Conservation (phyloP, 1,140 invertebrate genomes). For the Drosophila azteca region DNA sequence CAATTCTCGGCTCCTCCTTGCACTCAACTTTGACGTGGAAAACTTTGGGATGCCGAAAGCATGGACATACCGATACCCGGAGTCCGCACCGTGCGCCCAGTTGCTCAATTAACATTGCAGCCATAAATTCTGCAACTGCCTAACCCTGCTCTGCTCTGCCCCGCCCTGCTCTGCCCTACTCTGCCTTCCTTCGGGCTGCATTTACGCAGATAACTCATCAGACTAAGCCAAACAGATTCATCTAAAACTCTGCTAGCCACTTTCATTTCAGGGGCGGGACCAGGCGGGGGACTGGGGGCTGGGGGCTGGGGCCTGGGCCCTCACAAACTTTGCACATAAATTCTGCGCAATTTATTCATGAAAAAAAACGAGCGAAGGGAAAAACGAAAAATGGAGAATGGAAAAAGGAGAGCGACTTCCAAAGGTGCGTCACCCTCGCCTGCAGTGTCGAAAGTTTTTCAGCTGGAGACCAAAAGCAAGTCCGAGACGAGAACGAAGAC, state of each 20-base stretch:
- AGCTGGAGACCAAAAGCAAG: constrained; percentile 14
- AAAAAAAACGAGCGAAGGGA: constrained; percentile 39
- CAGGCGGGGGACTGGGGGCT: too few species aligned
- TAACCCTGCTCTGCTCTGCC: constrained; percentile 18
- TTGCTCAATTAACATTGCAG: constrained; percentile 76
- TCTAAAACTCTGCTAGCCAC: constrained; percentile 80
- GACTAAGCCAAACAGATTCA: constrained; percentile 81
- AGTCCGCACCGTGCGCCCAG: constrained; percentile 25
- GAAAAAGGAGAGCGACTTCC: constrained; percentile 27
- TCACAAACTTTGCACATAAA: constrained; percentile 73
- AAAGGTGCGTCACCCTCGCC: constrained; percentile 61
- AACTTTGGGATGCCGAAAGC: constrained; percentile 32
- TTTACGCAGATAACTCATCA: constrained; percentile 79
- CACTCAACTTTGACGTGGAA: background rate
- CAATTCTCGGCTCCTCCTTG: too few species aligned
- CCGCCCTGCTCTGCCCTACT: background rate
- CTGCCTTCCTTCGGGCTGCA: constrained; percentile 44
- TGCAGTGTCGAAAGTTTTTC: constrained; percentile 45
- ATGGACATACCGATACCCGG: constrained; percentile 10
- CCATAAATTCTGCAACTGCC: constrained; percentile 68
- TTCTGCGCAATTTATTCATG: constrained; percentile 81
- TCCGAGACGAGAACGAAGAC: constrained; percentile 11
- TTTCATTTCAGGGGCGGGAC: constrained; percentile 58
- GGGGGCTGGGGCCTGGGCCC: too few species aligned
- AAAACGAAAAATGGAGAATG: constrained; percentile 4